These are phyloP conservation scores for Eremophila alpestris DNA, from an alignment of 2,797 vertebrate species.

Conservation along the genomic window DNA sequence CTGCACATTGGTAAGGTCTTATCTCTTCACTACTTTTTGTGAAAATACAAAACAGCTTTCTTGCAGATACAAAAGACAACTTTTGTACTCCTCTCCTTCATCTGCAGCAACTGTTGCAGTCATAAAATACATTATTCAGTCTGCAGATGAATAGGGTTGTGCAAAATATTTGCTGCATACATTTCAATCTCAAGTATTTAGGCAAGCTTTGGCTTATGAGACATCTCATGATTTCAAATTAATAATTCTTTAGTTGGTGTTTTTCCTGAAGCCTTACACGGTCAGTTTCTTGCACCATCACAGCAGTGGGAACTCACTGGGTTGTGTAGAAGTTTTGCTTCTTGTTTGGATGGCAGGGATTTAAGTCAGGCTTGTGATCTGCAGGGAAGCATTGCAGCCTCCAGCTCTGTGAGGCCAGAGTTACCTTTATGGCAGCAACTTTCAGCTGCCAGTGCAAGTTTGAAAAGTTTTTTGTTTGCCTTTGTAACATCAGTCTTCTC, in stretches of 20 bases:
- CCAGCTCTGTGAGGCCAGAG: not conserved
- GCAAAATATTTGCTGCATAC: not conserved
- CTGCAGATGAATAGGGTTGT: not conserved
- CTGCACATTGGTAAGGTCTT: not conserved
- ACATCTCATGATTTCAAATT: not conserved
- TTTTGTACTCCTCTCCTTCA: not conserved
- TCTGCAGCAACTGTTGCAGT: not conserved
- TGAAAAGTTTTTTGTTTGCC: not conserved
- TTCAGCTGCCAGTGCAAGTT: not conserved
- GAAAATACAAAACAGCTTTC: not conserved
- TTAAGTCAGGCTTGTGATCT: not conserved
- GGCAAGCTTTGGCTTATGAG: not conserved
- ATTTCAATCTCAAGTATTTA: not conserved
- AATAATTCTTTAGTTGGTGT: not conserved
- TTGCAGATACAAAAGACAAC: not conserved
- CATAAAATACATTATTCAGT: not conserved
- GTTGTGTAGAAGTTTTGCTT: not conserved
- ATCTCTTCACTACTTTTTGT: not conserved
- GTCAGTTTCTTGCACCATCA: rapidly evolving
- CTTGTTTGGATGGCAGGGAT: not conserved
- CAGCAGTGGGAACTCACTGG: not conserved
- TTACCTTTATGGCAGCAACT: not conserved
- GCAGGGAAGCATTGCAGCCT: not conserved
- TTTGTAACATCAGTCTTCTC: not conserved
- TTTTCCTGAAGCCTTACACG: not conserved